These are phyloP conservation scores for Coboldia fuscipes DNA, from an alignment of 1,140 invertebrate species.

Conservation along the genomic window DNA sequence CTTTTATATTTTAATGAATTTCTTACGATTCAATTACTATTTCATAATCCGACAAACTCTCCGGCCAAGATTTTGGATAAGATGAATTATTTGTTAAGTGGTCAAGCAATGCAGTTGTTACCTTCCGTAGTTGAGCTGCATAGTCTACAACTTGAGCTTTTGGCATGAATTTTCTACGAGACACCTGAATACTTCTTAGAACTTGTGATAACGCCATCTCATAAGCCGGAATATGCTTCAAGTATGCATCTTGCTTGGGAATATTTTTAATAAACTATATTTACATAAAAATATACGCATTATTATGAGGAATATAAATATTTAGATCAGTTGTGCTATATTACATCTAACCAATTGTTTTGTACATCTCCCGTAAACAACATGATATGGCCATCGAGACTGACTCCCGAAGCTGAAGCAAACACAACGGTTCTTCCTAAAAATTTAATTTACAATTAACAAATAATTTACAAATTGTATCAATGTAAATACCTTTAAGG, in stretches of 20 bases:
- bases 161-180: slow-evolving; percentile 77
- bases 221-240: slow-evolving; percentile 55
- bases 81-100: slow-evolving; percentile 39
- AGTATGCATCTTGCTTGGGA: slow-evolving; percentile 43
- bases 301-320: not conserved
- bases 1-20: slow-evolving; percentile 6
- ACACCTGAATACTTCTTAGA: slow-evolving; percentile 57
- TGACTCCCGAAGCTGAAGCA: slow-evolving; percentile 71
- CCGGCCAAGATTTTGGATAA: slow-evolving; percentile 51
- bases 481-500: slow-evolving; percentile 27
- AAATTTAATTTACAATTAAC: slow-evolving; percentile 8
- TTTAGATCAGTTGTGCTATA: slow-evolving; percentile 9
- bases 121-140: slow-evolving; percentile 53
- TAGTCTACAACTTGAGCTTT: slow-evolving; percentile 65
- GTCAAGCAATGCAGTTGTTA: slow-evolving; percentile 66
- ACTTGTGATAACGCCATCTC: slow-evolving; percentile 66
- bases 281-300: not conserved
- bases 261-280: slow-evolving; percentile 61
- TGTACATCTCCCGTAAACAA: slow-evolving; percentile 77
- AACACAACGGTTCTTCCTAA: slow-evolving; percentile 52
- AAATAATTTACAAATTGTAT: not conserved
- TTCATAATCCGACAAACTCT: slow-evolving; percentile 45
- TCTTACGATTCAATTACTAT: slow-evolving; percentile 80
- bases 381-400: slow-evolving; percentile 67
- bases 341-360: slow-evolving; percentile 75